Base-by-base conservation (phyloP, 2,797 vertebrate genomes). In the Sternarchorhynchus goeldii region DNA sequence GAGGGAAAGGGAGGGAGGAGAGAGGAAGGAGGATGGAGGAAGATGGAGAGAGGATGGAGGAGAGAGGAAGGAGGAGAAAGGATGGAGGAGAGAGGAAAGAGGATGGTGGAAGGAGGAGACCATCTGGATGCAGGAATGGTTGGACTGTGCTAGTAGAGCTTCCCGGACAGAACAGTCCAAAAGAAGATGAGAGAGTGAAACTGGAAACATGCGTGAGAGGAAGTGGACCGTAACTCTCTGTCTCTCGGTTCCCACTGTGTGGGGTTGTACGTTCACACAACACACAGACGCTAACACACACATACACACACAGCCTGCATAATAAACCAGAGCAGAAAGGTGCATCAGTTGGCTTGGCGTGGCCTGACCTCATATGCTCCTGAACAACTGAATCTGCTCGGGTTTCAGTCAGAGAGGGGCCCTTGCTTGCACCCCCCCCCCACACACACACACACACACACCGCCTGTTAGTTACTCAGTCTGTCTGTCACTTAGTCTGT, bases 301-400 rank as follows among this genome's bases (percentile, higher is more conserved):
- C 45, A 14, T 10, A 41, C 39, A 41, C 39, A 41, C 20, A 29
- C 32, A n/a, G 59, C n/a, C 55, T 12, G 41, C 20, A 34, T 29
- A 57, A 76, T 67, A 41, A 25, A 56, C 65, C 20, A 77, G 75
- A 77, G 66, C 69, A 68, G 59, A 72, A 76, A 3, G 58, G 72
- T 74, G 56, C 78, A 60, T 70, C 69, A 72, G 68, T 32, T 55
- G 71, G 31, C 68, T 68, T 63, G 71, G 21, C 1, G 58, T 21
- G 36, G 73, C 69, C 58, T 1, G 21, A 72, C 72, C 70, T 65
- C 45, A 55, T 8, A 63, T 60, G 53, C 21, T 66, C 39, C 14
- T 74, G 71, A 81, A 84, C 77, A 74, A 72, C 63, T 64, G 31
- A 75, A 72, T 84, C 76, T 63, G 66, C 74, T 84, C 78, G 59